phyloP scores from a whole-genome alignment of 2,888 invertebrate species.

The Lissocephala sabroskyi region DNA sequence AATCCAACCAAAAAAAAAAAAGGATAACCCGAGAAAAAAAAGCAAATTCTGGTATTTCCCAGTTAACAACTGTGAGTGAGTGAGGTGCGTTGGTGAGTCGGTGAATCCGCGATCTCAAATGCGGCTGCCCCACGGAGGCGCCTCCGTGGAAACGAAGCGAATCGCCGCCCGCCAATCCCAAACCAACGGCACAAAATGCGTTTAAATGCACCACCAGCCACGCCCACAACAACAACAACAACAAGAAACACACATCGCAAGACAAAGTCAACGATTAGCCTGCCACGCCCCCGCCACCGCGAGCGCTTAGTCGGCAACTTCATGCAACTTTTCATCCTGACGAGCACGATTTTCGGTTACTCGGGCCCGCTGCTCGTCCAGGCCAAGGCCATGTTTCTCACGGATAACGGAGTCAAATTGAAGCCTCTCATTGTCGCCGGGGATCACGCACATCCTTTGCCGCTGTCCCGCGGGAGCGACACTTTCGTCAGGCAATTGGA shows the following conservation, averaged over 20 bases:
- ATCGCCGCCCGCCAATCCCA: no score
- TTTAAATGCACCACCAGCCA: slow-evolving; percentile 51
- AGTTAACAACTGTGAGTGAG: slow-evolving; percentile 29
- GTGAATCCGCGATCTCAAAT: slow-evolving; percentile 28
- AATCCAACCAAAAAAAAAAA: slow-evolving; percentile 25
- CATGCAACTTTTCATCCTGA: slow-evolving; percentile 41
- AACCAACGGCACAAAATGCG: slow-evolving; percentile 49
- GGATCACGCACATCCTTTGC: no score
- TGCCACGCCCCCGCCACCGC: slow-evolving; percentile 9
- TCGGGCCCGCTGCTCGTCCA: slow-evolving; percentile 17
- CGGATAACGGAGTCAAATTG: no score
- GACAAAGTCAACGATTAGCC: not conserved
- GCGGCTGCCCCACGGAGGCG: slow-evolving; percentile 57
- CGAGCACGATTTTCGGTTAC: slow-evolving; percentile 36
- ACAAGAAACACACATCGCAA: slow-evolving; percentile 10
- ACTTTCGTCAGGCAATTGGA: no score
- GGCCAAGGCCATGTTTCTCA: slow-evolving; percentile 21
- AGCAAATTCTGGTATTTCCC: no score
- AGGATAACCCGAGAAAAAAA: slow-evolving; percentile 17
- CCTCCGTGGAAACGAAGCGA: slow-evolving; percentile 50
- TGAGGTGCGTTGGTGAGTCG: slow-evolving; percentile 4
- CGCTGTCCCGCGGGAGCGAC: no score
- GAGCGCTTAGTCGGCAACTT: slow-evolving; percentile 23
- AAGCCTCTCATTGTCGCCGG: no score
- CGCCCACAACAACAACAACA: slow-evolving; percentile 13